Evolutionary conservation across 2,797 vertebrate genomes (phyloP), one percentile per base, ranked within the genome.

Genomic region (Ataeniobius toweri): DNA sequence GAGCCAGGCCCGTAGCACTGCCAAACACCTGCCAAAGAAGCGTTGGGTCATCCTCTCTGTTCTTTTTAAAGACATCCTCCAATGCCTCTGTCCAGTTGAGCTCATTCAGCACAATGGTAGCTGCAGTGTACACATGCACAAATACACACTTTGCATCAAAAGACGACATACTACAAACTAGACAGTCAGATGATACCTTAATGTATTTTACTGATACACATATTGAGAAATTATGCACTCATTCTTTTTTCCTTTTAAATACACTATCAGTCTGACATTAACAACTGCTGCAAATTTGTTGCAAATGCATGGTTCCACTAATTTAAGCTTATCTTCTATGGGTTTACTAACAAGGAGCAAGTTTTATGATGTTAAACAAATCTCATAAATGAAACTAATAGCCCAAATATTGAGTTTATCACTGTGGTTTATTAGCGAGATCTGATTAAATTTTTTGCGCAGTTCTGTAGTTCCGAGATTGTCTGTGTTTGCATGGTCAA

Each of bases 1-100:
- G 97, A 69, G 98, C 98, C 24, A 99, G 95, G 78, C 98, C 98
- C 2, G 98, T 98, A 59, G 98, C 98, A 6, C 98, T 99, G 16
- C 98, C 98, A 73, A 99, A 99, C 85, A 98, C 97, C 93, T 99
- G 98, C 98, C 98, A 99, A 20, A 99, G 86, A 53, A 99, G 91
- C 0, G 97, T 97, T 1, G 97, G 97, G 80, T 98, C 98, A 77
- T 98, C 97, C 24, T 98, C 97, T 82, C 95, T 93, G 90, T 99
- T 99, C 85, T 94, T 96, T 91, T 96, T 98, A 90, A 99, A 99
- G 31, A 99, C 96, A 0, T 98, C 96, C 50, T 98, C 96, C 92
- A 99, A 75, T 0, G 96, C 96, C 55, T 96, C 97, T 0, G 98
- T 99, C 98, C 98, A 99, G 89, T 97, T 98, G 65, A 99, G 95